These are phyloP conservation scores for Thamnaconus septentrionalis DNA, from an alignment of 2,113 vertebrate genomes.

Conservation along the genomic window DNA sequence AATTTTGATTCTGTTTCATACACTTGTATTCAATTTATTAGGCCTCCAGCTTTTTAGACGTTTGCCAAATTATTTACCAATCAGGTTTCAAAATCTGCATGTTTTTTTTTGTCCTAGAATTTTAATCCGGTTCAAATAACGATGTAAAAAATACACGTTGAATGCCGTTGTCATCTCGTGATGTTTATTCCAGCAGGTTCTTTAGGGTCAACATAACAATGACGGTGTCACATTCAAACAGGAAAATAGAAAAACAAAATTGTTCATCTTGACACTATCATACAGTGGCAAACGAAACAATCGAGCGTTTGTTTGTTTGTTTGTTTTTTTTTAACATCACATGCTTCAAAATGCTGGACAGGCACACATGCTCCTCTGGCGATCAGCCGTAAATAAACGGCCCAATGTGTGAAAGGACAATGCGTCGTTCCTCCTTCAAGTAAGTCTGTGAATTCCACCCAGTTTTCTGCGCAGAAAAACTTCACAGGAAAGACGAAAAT, in stretches of 20 bases:
- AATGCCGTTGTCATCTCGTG: not conserved
- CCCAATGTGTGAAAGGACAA: no score
- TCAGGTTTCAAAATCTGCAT: no score
- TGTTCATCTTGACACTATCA: slow-evolving; percentile 25
- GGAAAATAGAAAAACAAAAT: slow-evolving; percentile 11
- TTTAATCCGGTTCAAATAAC: not conserved
- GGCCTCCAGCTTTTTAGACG: no score
- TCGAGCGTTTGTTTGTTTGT: no score
- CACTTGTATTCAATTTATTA: no score
- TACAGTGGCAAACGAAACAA: slow-evolving; percentile 18
- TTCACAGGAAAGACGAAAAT: not conserved
- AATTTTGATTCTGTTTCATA: no score
- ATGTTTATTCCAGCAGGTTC: slow-evolving; percentile 36
- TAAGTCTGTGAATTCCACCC: slow-evolving; percentile 18
- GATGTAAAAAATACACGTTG: not conserved
- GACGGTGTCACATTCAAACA: not conserved
- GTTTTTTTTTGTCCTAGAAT: no score
- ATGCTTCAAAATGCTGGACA: slow-evolving; percentile 10
- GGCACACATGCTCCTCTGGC: no score
- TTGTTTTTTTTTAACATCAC: slow-evolving; percentile 1
- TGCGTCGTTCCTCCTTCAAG: not conserved
- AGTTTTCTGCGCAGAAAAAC: slow-evolving; percentile 22
- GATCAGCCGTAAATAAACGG: no score
- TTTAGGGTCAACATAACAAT: slow-evolving; percentile 15
- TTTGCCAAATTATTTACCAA: no score